Base-by-base conservation (phyloP, 2,797 vertebrate genomes). In the Liasis olivaceus region DNA sequence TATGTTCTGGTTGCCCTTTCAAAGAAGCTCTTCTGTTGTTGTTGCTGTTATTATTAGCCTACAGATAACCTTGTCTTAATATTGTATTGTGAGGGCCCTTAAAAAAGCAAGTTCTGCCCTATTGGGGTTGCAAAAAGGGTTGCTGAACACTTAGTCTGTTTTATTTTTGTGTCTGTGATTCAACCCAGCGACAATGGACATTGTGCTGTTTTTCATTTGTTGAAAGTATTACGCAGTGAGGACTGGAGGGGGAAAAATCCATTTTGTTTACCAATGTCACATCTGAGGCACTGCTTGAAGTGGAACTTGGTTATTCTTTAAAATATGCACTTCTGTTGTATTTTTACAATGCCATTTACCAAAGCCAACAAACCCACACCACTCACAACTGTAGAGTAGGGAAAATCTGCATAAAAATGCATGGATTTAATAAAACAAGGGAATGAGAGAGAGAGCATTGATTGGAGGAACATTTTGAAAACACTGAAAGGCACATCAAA, bases 1-100 rank as follows among this genome's bases (percentile, higher is more conserved):
- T 93, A 11, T 12, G 9, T 54, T 77, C 20, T 2, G 26, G 17
- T 13, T 24, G 5, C 28, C 94, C 91, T 91, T 95, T 94, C n/a
- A 51, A 72, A 47, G 58, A 84, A 87, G 89, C 62, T 51, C 92
- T 96, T 92, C 4, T 95, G 95, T 94, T 22, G 28, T 22, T 24
- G 2, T 24, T 13, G 2, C 13, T 2, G 15, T 64, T n/a, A 15
- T 47, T 59, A 4, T 60, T 87, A 63, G 15, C 26, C 91, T 56
- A 1, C 85, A 91, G 20, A 91, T 93, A 95, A 94, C 95, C n/a
- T 12, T 89, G 93, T 94, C 93, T 94, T 95, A 60, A 94, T 0
- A 15, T 60, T 11, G 17, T 22, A 42, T 63, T 14, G 1, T 42
- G 0, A 51, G 72, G 87, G 64, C 62, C 91, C 89, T 0, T 91